A percentile compares a stretch with the other conserved stretches of the same genome.
Conservation (phyloP, 2,888 invertebrate genomes). For the Plebejus melissa region DNA sequence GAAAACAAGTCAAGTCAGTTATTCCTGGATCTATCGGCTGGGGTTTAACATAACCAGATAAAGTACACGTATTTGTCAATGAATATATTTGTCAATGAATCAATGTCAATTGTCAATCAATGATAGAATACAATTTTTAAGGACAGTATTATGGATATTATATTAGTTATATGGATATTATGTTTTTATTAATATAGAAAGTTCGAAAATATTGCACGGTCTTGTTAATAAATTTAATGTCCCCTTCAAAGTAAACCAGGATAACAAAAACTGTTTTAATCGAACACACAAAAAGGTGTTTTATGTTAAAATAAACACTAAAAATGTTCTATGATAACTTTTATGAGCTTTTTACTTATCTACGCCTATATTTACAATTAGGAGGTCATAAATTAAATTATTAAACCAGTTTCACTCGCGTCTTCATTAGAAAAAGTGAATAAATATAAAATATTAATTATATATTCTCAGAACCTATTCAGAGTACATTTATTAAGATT, state of each 20-base stretch:
- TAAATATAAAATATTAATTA: conserved; percentile 11
- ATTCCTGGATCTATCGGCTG: too few relatives aligned
- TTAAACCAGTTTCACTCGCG: not conserved
- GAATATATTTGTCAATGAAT: too few relatives aligned
- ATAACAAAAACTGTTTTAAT: not conserved
- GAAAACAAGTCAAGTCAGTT: too few relatives aligned
- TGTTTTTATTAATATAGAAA: not conserved
- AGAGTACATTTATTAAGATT: conserved; percentile 12
- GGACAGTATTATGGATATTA: too few relatives aligned
- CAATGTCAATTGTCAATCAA: too few relatives aligned
- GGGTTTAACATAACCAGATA: too few relatives aligned
- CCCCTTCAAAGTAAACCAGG: not conserved
- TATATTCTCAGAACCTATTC: conserved; percentile 11
- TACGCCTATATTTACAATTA: not conserved
- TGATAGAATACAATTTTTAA: too few relatives aligned
- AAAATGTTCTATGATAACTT: conserved; percentile 10
- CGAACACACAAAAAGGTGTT: not conserved
- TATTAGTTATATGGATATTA: not conserved
- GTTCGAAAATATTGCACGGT: not conserved
- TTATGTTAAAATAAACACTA: conserved; percentile 18
- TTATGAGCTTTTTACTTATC: conserved; percentile 18
- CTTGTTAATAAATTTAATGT: not conserved
- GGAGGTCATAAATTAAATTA: conserved; percentile 13
- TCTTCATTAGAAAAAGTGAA: conserved; percentile 2
- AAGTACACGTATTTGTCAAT: too few relatives aligned